Percentiles rank a stretch among this genome's conserved stretches.
phyloP scores from a whole-genome alignment of 2,797 vertebrate species.

The Melanotaenia trifasciata region DNA sequence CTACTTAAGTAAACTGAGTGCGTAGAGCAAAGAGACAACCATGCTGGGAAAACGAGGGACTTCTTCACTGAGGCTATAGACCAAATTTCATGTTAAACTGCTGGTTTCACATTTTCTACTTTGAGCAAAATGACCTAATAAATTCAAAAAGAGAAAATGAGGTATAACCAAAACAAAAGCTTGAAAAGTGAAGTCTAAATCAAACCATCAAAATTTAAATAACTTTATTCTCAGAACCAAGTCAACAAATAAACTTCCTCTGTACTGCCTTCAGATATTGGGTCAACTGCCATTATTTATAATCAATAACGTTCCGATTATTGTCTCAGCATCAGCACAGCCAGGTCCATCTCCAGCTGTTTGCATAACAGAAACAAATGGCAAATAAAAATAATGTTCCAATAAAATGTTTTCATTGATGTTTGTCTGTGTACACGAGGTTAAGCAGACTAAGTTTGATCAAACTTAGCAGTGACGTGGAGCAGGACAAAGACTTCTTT shows the following conservation, averaged over 20 bases:
- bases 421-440: background rate
- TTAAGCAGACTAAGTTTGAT: background rate
- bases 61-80: background rate
- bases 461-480: background rate
- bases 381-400: background rate
- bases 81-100: background rate
- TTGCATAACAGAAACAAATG: constrained; percentile 8
- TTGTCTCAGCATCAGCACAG: background rate
- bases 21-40: background rate
- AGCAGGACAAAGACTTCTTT: background rate
- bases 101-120: background rate
- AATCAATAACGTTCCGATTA: background rate
- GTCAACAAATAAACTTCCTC: background rate
- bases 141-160: background rate
- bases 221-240: background rate
- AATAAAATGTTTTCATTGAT: background rate
- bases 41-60: background rate
- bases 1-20: background rate
- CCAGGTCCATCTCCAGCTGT: background rate
- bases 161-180: background rate
- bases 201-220: background rate
- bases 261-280: background rate
- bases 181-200: background rate
- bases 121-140: background rate
- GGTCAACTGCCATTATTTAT: too few species aligned